Base-by-base conservation (phyloP, 2,797 vertebrate genomes). In the Tympanoctomys barrerae region DNA sequence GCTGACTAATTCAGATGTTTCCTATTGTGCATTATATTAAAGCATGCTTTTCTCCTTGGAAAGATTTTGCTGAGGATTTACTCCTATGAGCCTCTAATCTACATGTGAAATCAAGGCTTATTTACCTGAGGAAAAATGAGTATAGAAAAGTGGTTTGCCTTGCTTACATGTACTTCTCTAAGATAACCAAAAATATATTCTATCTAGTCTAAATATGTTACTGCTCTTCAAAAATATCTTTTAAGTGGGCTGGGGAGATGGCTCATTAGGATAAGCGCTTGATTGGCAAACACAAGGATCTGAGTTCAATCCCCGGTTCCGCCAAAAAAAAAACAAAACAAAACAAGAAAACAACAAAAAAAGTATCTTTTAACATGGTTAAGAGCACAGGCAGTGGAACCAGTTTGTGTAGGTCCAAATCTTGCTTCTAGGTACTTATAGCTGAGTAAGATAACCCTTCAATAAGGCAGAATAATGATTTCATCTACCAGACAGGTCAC, bases 391-490 rank as follows among this genome's bases (percentile, higher is more conserved):
- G 84, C 39, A 73, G 1, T 59, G 18, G 46, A 87, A 59, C 57
- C 49, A 91, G 66, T 88, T 70, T 90, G 36, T 22, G 26, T 90
- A 59, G 49, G 62, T 87, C 71, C 59, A 85, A 81, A 96, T 77
- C 36, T 46, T 57, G 36, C 46, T 26, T 90, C 26, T 79, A 59
- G 21, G 90, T 62, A 87, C 28, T 87, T 64, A 28, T 26, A 73
- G 75, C 24, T 33, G 64, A 19, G 18, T 49, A 36, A 46, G 39
- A 42, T 5, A 61, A 11, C 7, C 49, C 31, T 73, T 73, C 31
- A 42, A 1, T 54, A 89, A 83, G 82, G 1, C 77, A 80, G 36
- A 22, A 54, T 80, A 62, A 75, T 14, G 12, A 84, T 14, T 33
- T 18, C 2, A 31, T 2, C 39, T 14, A n/a, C 22, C 6, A 83